Evolutionary conservation across 2,797 vertebrate genomes (phyloP).

Genomic region (Sebastes vulpes): DNA sequence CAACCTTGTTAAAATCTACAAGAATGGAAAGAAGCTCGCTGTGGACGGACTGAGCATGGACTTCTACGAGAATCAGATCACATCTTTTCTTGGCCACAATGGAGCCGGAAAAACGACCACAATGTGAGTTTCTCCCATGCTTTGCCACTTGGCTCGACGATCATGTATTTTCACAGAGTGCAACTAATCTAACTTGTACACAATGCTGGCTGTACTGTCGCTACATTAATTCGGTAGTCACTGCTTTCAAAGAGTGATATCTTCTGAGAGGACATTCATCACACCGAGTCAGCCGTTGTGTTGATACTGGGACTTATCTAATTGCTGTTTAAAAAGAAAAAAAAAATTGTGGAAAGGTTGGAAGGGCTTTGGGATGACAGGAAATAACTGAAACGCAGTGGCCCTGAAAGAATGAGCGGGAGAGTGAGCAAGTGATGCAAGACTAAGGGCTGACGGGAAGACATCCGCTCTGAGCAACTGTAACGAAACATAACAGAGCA

Average conservation of each 20-base stretch:
- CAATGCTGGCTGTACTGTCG: slow-evolving; percentile 25
- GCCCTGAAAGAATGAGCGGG: slow-evolving; percentile 62
- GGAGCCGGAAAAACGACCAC: slow-evolving; percentile 95
- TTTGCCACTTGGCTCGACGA: slow-evolving; percentile 6
- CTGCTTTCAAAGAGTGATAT: slow-evolving; percentile 41
- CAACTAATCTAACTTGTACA: slow-evolving; percentile 48
- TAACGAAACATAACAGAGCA: slow-evolving; percentile 61
- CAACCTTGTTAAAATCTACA: slow-evolving; percentile 96
- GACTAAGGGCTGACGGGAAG: slow-evolving; percentile 68
- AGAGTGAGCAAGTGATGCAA: slow-evolving; percentile 57
- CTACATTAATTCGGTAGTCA: slow-evolving; percentile 48
- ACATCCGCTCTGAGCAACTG: slow-evolving; percentile 56
- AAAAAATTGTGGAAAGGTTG: slow-evolving; percentile 15
- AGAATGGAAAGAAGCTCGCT: slow-evolving; percentile 94
- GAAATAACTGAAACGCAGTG: slow-evolving; percentile 68
- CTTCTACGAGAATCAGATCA: slow-evolving; percentile 97
- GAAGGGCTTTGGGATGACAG: slow-evolving; percentile 59
- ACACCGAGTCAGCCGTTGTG: slow-evolving; percentile 47
- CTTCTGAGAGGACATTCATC: slow-evolving; percentile 59
- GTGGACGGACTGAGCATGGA: slow-evolving; percentile 95
- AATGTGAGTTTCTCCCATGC: slow-evolving; percentile 87
- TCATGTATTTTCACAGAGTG: slow-evolving; percentile 31
- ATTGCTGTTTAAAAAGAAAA: slow-evolving; percentile 61
- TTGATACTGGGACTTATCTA: slow-evolving; percentile 52
- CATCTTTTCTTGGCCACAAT: slow-evolving; percentile 97